These are phyloP conservation scores for Ricordea florida DNA, from an alignment of 92 coral and sea anemone genomes.

Conservation along the genomic window DNA sequence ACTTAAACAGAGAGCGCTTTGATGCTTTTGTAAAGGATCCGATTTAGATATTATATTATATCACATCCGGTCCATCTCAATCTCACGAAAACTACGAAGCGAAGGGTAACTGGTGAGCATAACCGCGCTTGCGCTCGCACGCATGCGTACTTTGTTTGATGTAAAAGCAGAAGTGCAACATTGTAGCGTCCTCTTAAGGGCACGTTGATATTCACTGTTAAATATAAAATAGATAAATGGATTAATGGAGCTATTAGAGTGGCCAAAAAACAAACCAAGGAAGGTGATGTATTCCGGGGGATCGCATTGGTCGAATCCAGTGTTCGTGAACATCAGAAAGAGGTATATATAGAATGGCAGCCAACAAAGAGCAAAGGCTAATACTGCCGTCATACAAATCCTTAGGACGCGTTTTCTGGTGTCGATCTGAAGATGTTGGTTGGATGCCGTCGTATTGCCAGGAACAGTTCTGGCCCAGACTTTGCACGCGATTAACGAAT, in stretches of 20 bases:
- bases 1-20: no score
- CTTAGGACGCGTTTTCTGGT: constrained; percentile 72
- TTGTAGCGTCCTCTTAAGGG: constrained; percentile 5
- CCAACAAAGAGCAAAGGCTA: constrained; percentile 74
- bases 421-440: constrained; percentile 63
- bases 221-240: constrained; percentile 79
- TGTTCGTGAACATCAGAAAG: constrained; percentile 28
- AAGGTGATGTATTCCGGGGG: constrained; percentile 58
- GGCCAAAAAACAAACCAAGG: constrained; percentile 58
- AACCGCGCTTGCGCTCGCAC: background rate
- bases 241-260: constrained; percentile 73
- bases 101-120: constrained; percentile 5
- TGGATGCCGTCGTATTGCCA: constrained; percentile 73
- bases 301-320: constrained; percentile 29
- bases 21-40: no score
- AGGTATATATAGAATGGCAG: constrained; percentile 71
- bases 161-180: background rate
- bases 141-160: constrained; percentile 16
- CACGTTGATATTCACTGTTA: constrained; percentile 65
- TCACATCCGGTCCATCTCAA: constrained; percentile 10
- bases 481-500: constrained; percentile 71
- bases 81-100: background rate
- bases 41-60: no score
- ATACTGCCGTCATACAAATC: constrained; percentile 75
- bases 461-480: constrained; percentile 92